Evolutionary conservation across 2,888 invertebrate species (phyloP).

Genomic region (Nemoura dubitans): DNA sequence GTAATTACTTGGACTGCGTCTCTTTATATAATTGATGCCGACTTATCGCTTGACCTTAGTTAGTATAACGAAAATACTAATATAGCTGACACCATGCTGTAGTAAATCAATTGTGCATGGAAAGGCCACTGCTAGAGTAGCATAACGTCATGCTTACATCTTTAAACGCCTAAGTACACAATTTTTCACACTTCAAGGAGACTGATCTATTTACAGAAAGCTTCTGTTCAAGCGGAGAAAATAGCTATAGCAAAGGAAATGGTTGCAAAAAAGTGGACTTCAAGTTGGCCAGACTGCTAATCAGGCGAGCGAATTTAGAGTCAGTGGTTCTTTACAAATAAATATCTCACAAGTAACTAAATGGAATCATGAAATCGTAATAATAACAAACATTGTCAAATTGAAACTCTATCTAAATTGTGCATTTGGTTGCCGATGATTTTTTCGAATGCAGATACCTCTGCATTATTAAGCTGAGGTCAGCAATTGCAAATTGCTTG

Average conservation of each 20-base stretch:
- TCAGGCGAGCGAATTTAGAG: background rate
- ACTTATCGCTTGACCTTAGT: background rate
- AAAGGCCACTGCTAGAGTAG: background rate
- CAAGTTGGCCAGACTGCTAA: background rate
- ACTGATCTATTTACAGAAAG: background rate
- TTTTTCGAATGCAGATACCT: too few species aligned
- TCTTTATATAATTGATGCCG: conserved; percentile 8
- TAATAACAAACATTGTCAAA: background rate
- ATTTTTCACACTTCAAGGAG: conserved; percentile 12
- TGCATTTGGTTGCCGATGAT: too few species aligned
- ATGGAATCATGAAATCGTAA: background rate
- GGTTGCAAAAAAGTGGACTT: background rate
- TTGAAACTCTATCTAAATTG: too few species aligned
- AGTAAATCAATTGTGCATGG: too few species aligned
- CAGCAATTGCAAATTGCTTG: too few species aligned
- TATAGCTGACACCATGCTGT: too few species aligned
- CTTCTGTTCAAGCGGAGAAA: conserved; percentile 7
- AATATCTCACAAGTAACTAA: background rate
- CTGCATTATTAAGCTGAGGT: too few species aligned
- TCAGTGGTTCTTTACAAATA: background rate
- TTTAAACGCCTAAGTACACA: background rate
- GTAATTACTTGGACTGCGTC: background rate
- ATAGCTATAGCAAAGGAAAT: background rate
- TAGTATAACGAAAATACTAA: background rate
- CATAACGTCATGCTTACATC: background rate